Evolutionary conservation across 2,113 vertebrate species (phyloP).

Genomic region (Diphyllodes magnificus): DNA sequence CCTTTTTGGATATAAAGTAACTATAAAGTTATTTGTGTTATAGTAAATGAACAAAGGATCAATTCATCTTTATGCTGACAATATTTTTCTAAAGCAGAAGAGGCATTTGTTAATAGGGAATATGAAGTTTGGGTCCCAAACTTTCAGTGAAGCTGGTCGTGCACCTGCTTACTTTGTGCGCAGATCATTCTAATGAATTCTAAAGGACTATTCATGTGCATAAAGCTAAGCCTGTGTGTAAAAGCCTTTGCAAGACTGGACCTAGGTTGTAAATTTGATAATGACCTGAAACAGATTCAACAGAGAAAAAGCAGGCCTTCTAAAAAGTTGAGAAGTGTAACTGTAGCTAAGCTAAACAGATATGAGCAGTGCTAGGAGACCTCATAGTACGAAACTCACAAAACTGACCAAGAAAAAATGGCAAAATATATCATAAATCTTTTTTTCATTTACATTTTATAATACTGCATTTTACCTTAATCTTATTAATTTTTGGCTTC

Average conservation of each 20-base stretch:
- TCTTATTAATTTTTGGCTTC: not conserved
- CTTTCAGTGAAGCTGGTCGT: conserved; percentile 25
- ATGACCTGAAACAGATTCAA: conserved; percentile 43
- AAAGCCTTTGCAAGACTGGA: conserved; percentile 47
- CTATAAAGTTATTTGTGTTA: not conserved
- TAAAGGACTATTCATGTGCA: conserved; percentile 61
- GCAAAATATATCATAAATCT: not conserved
- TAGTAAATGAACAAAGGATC: not conserved
- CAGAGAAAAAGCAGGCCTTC: conserved; percentile 19
- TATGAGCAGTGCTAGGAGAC: not conserved
- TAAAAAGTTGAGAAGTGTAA: not conserved
- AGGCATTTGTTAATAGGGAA: conserved; percentile 25
- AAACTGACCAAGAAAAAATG: not conserved
- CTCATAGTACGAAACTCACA: not conserved
- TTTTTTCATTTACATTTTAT: not conserved
- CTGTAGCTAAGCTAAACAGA: not conserved
- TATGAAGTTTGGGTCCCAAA: conserved; percentile 41
- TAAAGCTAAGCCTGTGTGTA: conserved; percentile 57
- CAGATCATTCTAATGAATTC: conserved; percentile 54
- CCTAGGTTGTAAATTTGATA: conserved; percentile 52
- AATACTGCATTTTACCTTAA: not conserved
- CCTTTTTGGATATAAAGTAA: not conserved
- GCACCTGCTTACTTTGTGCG: conserved; percentile 63
- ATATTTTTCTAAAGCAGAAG: conserved; percentile 29
- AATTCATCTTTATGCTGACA: conserved; percentile 1